These are phyloP conservation scores for Cydia splendana DNA, from an alignment of 1,140 invertebrate genomes.

Conservation along the genomic window DNA sequence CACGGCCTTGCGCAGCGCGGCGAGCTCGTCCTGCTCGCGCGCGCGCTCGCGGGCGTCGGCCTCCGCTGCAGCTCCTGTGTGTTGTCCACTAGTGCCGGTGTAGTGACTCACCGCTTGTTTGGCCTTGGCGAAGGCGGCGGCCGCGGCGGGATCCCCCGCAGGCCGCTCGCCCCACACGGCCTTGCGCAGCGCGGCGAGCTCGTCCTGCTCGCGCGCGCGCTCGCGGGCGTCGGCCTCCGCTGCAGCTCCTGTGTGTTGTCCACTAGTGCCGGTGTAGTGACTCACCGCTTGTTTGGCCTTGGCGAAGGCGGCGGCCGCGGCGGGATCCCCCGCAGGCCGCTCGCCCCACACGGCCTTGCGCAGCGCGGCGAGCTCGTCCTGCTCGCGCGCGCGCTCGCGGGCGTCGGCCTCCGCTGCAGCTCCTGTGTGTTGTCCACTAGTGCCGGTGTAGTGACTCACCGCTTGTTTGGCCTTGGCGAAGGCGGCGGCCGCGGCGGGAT, in stretches of 20 bases:
- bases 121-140: not conserved
- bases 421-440: not conserved
- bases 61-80: conserved; percentile 75
- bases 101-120: conserved; percentile 55
- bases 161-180: not conserved
- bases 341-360: conserved; percentile 46
- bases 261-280: not conserved
- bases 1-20: conserved; percentile 87
- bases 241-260: no score
- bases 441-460: not conserved
- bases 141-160: not conserved
- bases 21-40: conserved; percentile 95
- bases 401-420: conserved; percentile 64
- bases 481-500: conserved; percentile 49
- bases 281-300: not conserved
- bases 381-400: not conserved
- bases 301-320: not conserved
- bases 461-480: conserved; percentile 28
- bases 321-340: not conserved
- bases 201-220: conserved; percentile 80
- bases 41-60: conserved; percentile 93
- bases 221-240: conserved; percentile 64
- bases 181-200: conserved; percentile 91
- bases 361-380: conserved; percentile 95
- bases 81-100: no score